Base-by-base conservation (phyloP, 2,888 invertebrate species). In the Bellardia pandia region DNA sequence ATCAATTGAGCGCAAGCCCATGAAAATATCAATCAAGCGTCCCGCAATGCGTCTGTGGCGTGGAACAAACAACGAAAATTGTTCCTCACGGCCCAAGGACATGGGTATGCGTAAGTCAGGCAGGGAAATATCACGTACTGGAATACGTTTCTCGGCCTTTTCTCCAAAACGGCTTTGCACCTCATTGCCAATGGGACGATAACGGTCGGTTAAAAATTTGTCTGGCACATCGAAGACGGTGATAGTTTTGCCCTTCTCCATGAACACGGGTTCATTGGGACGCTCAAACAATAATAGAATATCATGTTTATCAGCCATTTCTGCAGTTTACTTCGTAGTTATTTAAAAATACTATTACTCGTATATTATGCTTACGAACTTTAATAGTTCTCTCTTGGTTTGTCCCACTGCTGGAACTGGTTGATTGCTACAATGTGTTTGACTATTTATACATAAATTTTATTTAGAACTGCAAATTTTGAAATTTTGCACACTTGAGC, bases 191-290 rank as follows among this genome's bases (percentile, higher is more conserved):
- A 95, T 93, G 0, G 94, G 92, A 3, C 93, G 93, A 87, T 95
- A 95, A 74, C 94, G 93, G 23, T 95, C 94, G n/a, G 94, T 93
- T 92, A 95, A 94, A 90, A 95, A 96, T 84, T 94, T 94, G 6
- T 95, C 93, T 0, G 96, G 96, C 3, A 96, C 91, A 89, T 96
- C 94, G 90, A 96, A 96, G 53, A 95, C 94, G 0, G 95, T 92
- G 76, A 94, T 94, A 0, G 94, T 93, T 0, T 95, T 95, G 2
- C 96, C 96, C 93, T 97, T 97, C 88, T 96, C 95, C 94, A 96
- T 95, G 93, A 97, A 97, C 86, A 96, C 95, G 0, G 97, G 97
- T 93, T 97, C 97, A 88, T 95, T 94, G 9, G 97, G 97, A 56
- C 96, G 95, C 91, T 97, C 96, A 93, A 96, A 96, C 89, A 97